Percentiles rank a stretch among this genome's conserved stretches.
Conservation (phyloP, 2,888 invertebrate species). For the Lacanobia wlatinum region DNA sequence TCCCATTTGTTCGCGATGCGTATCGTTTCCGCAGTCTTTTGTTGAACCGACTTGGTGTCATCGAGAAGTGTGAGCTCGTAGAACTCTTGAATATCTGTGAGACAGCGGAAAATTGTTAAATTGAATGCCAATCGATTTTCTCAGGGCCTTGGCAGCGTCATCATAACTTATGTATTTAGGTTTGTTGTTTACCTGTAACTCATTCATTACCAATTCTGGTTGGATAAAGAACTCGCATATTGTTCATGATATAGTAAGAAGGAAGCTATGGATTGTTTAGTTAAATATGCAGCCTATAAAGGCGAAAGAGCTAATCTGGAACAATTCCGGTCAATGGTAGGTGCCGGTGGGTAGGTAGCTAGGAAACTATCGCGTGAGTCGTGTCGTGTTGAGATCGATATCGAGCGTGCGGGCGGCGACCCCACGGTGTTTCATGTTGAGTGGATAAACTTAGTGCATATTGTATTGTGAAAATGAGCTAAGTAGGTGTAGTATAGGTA, state of each 20-base stretch:
- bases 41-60: slow-evolving; percentile 98
- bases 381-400: slow-evolving; percentile 78
- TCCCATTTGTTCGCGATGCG: slow-evolving; percentile 99
- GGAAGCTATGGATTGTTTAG: slow-evolving; percentile 18
- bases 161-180: slow-evolving; percentile 30
- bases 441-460: slow-evolving; percentile 64
- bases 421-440: slow-evolving; percentile 68
- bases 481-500: neutral
- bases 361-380: slow-evolving; percentile 79
- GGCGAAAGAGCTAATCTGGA: slow-evolving; percentile 66
- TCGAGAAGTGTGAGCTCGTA: slow-evolving; percentile 99
- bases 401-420: slow-evolving; percentile 78
- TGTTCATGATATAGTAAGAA: slow-evolving; percentile 12
- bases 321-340: slow-evolving; percentile 65
- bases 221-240: neutral
- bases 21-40: slow-evolving; percentile 98
- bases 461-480: slow-evolving; percentile 44
- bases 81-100: slow-evolving; percentile 98
- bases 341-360: slow-evolving; percentile 35
- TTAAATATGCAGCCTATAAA: slow-evolving; percentile 26
- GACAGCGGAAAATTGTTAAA: slow-evolving; percentile 26
- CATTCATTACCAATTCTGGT: slow-evolving; percentile 10
- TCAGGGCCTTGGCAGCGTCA: slow-evolving; percentile 16
- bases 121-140: slow-evolving; percentile 35
- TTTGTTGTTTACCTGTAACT: slow-evolving; percentile 13